phyloP scores from a whole-genome alignment of 2,113 vertebrate species.

The Gadus macrocephalus region DNA sequence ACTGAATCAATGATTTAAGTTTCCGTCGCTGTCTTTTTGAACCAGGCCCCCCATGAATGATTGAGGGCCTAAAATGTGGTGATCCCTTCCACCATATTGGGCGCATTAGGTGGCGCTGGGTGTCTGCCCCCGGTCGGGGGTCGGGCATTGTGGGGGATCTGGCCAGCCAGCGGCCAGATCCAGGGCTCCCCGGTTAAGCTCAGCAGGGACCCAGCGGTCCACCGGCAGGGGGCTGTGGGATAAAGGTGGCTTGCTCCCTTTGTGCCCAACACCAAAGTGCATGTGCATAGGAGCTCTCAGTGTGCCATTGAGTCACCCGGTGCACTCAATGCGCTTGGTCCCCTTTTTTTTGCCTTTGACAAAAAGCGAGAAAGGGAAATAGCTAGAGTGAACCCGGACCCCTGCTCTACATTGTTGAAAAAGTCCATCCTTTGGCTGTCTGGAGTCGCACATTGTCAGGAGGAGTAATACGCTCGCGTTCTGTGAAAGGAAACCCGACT shows the following conservation, averaged over 20 bases:
- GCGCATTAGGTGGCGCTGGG: too few relatives aligned
- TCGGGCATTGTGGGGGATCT: too few relatives aligned
- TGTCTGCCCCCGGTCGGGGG: too few relatives aligned
- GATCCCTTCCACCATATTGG: too few relatives aligned
- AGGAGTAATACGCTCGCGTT: slow-evolving; percentile 7
- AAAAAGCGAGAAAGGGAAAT: not conserved
- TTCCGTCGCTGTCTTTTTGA: not conserved
- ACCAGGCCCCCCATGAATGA: slow-evolving; percentile 15
- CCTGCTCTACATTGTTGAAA: too few relatives aligned
- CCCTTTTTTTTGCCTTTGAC: not conserved
- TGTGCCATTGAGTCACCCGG: slow-evolving; percentile 10
- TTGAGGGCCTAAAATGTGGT: slow-evolving; percentile 3
- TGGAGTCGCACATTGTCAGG: slow-evolving; percentile 7
- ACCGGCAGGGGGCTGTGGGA: not conserved
- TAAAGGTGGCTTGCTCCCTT: not conserved
- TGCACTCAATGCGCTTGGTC: not conserved
- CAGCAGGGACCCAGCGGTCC: not conserved
- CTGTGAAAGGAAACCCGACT: not conserved
- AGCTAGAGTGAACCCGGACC: not conserved
- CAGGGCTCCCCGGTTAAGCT: too few relatives aligned
- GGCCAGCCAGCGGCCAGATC: too few relatives aligned
- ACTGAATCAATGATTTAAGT: slow-evolving; percentile 14
- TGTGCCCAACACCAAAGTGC: slow-evolving; percentile 7
- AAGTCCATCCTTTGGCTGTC: too few relatives aligned
- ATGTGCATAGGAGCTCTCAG: not conserved